Base-by-base conservation (phyloP, 2,113 vertebrate species). In the Pavo muticus region DNA sequence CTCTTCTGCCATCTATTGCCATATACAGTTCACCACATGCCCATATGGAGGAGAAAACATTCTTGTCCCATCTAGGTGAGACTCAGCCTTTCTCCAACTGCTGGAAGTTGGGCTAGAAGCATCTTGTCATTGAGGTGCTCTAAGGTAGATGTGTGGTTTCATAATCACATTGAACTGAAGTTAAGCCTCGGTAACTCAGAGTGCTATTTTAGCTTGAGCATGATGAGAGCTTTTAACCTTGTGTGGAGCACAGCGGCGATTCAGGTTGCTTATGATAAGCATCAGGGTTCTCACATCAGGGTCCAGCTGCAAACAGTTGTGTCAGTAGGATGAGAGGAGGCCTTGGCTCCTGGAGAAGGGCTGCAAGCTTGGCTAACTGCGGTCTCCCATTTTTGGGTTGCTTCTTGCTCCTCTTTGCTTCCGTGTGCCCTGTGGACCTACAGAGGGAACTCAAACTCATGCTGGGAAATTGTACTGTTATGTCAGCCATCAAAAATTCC, bases 1-100 rank as follows among this genome's bases (percentile, higher is more conserved):
- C 95, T 97, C 93, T 95, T 95, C 96, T 97, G 96, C 92, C 95
- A 95, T 92, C 96, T 96, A 60, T 97, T 96, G 95, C 94, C 89
- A 74, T 18, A 37, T 95, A 87, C 21, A 85, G 91, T 80, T 96
- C 73, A 95, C 77, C 94, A 95, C 94, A 93, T 30, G 76, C 47
- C 64, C n/a, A 3, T 63, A 5, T 37, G 54, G 63, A 75, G 29
- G 57, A 93, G 74, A 40, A 60, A 84, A 24, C 68, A 32, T 11
- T 78, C 44, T 67, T 44, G n/a, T 65, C 70, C 52, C 17, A 2
- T 48, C 19, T 84, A 75, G 65, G 70, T 87, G 57, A n/a, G 61
- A 72, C 57, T 52, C 20, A 32, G 1, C 17, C 45, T 69, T 80
- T 86, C 60, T 69, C 5, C 48, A 79, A 48, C 52, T 79, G 48